Conservation (phyloP, 2,888 invertebrate genomes). For the Himalopsyche tibetana region DNA sequence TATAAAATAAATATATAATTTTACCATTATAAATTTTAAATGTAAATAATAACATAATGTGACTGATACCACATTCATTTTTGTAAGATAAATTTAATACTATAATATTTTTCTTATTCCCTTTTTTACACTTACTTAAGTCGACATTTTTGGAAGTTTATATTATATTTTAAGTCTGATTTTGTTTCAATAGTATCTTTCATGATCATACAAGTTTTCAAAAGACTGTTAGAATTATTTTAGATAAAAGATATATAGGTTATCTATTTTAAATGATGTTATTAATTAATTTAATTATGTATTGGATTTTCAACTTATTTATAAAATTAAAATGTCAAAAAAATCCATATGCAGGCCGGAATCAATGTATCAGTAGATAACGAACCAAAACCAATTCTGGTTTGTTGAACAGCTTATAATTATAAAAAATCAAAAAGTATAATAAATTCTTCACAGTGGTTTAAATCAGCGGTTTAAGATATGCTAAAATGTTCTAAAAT, state of each 20-base stretch:
- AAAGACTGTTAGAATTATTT: constrained; percentile 62
- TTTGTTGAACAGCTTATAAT: too few species aligned
- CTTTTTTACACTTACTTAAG: constrained; percentile 19
- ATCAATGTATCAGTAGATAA: too few species aligned
- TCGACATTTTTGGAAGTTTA: background rate
- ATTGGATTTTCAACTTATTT: constrained; percentile 21
- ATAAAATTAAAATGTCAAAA: too few species aligned
- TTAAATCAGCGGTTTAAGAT: too few species aligned
- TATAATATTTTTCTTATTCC: constrained; percentile 17
- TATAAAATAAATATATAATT: constrained; percentile 26
- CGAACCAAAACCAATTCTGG: too few species aligned
- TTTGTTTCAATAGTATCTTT: constrained; percentile 4
- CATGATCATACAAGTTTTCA: constrained; percentile 43
- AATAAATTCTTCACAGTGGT: too few species aligned
- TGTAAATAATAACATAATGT: constrained; percentile 24
- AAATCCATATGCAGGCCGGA: too few species aligned
- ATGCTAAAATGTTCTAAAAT: too few species aligned
- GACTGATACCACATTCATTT: constrained; percentile 37
- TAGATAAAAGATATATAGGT: constrained; percentile 47
- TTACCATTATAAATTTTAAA: background rate
- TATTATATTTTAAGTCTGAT: constrained; percentile 16
- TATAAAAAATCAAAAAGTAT: too few species aligned
- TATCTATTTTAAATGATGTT: constrained; percentile 19
- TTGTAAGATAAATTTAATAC: constrained; percentile 7
- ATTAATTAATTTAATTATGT: background rate